Conservation (phyloP, 2,113 vertebrate genomes). For the Hoplias malabaricus region DNA sequence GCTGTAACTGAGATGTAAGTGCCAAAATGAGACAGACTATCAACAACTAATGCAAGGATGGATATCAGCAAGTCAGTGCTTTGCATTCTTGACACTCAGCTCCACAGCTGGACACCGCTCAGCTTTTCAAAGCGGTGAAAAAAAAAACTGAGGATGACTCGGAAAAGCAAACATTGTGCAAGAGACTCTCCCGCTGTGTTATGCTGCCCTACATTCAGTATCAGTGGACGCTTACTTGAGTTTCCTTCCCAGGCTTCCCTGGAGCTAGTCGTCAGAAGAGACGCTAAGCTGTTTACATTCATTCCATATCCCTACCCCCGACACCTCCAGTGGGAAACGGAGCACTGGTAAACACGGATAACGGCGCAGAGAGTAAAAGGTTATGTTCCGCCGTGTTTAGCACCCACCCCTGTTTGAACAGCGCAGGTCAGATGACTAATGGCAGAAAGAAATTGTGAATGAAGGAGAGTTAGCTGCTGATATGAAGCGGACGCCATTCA, state of each 20-base stretch:
- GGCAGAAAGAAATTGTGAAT: slow-evolving; percentile 71
- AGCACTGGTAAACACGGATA: slow-evolving; percentile 47
- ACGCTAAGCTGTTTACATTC: slow-evolving; percentile 30
- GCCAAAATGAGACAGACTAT: slow-evolving; percentile 27
- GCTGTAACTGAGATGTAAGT: too few relatives aligned
- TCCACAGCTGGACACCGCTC: background rate
- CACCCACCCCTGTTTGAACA: slow-evolving; percentile 60
- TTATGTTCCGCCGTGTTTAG: slow-evolving; percentile 30
- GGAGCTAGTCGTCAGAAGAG: slow-evolving; percentile 17
- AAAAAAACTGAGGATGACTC: slow-evolving; percentile 2
- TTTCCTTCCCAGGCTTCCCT: background rate
- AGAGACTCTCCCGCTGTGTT: background rate
- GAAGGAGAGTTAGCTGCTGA: slow-evolving; percentile 53
- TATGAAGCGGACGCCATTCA: slow-evolving; percentile 64
- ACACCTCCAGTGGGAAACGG: slow-evolving; percentile 40
- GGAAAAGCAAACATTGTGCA: slow-evolving; percentile 1
- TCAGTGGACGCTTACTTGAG: background rate
- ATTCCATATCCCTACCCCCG: slow-evolving; percentile 30
- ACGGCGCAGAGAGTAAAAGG: slow-evolving; percentile 40
- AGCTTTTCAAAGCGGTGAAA: background rate
- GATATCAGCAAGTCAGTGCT: background rate
- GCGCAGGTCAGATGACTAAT: slow-evolving; percentile 62
- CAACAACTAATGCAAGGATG: background rate
- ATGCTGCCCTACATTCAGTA: slow-evolving; percentile 6
- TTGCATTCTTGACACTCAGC: background rate